Evolutionary conservation across 2,888 invertebrate species (phyloP).

Genomic region (Philereme transversata): DNA sequence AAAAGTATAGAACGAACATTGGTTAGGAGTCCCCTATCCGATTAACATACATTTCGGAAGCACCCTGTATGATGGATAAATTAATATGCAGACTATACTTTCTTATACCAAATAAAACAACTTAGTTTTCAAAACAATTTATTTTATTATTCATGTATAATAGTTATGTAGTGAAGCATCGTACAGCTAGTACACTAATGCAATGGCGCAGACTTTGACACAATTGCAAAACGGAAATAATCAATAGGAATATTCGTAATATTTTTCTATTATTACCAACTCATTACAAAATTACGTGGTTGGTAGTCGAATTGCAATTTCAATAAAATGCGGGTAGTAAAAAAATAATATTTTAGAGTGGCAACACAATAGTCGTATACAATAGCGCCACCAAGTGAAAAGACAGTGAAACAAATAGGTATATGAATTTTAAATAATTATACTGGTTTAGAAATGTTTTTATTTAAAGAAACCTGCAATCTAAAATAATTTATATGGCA

Average conservation of each 20-base stretch:
- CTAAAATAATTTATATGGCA: not conserved
- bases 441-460: not conserved
- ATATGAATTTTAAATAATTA: slow-evolving; percentile 2
- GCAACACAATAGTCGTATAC: slow-evolving; percentile 47
- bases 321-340: slow-evolving; percentile 6
- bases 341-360: slow-evolving; percentile 14
- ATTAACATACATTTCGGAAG: too few species aligned
- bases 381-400: slow-evolving; percentile 36
- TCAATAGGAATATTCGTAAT: slow-evolving; percentile 36
- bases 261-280: too few species aligned
- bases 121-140: slow-evolving; percentile 71
- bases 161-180: slow-evolving; percentile 77
- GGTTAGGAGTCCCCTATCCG: too few species aligned
- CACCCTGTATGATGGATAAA: too few species aligned
- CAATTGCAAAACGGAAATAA: slow-evolving; percentile 40
- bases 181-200: slow-evolving; percentile 74
- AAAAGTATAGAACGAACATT: too few species aligned
- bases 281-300: not conserved
- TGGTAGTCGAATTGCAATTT: slow-evolving; percentile 19
- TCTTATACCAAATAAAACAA: slow-evolving; percentile 50
- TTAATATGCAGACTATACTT: not conserved
- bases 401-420: slow-evolving; percentile 31
- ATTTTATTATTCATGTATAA: slow-evolving; percentile 78
- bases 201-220: slow-evolving; percentile 62
- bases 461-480: too few species aligned